Base-by-base conservation (phyloP, 1,140 invertebrate genomes). In the Trichogramma pretiosum region DNA sequence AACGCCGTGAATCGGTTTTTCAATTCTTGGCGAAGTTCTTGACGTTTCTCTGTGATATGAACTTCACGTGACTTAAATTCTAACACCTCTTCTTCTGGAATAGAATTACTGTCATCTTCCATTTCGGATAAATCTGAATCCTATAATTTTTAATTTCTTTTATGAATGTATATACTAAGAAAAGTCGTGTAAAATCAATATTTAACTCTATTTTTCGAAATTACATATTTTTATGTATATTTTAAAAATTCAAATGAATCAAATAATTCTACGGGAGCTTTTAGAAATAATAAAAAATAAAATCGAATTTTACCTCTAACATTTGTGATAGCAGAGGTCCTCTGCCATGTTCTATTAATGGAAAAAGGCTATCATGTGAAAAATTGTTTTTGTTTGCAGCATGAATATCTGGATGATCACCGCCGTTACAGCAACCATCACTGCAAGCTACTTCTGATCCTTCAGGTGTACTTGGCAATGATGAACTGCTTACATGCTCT, bases 391-490 rank as follows among this genome's bases (percentile, higher is more conserved):
- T 70, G 36, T 68, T 58, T 22, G 48, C 63, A 53, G 63, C 46
- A 48, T 54, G 49, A 47, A 63, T 54, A 54, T 71, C 66, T 9
- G 64, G 60, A 58, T 77, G 77, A 56, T 78, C 73, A 43, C 76
- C 77, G 52, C 85, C 82, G 65, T 85, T 84, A 61, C 87, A 89
- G 63, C 84, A 86, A 24, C 81, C 82, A 59, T 89, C 87, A 2
- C 82, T 87, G 68, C 87, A 89, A 0, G 85, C 87, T 26, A 89
- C 78, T 63, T 89, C 87, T 0, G 86, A 89, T 18, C 86, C 86
- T 59, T 88, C 86, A 0, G 86, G 85, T 10, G 85, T 85, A 59
- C 83, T 86, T 36, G 80, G 78, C 23, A 81, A 68, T 52, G 85
- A 87, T 17, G 81, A 84, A 47, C 78, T 80, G 19, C 81, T 81